Conservation (phyloP, 2,797 vertebrate genomes). For the Eutrigla gurnardus region DNA sequence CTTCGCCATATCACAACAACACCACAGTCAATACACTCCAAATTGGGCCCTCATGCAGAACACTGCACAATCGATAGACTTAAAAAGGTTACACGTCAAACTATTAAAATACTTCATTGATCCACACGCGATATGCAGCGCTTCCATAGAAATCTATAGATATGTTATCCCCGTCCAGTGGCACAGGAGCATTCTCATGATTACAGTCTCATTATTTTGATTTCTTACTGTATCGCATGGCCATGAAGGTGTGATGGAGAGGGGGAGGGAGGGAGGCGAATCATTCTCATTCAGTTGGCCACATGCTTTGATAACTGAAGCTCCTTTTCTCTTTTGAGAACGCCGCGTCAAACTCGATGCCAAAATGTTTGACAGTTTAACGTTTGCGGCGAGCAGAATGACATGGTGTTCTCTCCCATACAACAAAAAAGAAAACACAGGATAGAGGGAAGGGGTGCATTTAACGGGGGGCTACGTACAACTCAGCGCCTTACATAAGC, state of each 20-base stretch:
- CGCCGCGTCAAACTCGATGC: conserved; percentile 47
- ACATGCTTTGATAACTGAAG: conserved; percentile 45
- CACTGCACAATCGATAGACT: conserved; percentile 84
- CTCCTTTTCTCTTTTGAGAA: conserved; percentile 35
- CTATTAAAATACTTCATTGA: conserved; percentile 88
- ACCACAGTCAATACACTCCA: conserved; percentile 85
- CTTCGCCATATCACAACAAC: conserved; percentile 83
- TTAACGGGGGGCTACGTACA: conserved; percentile 45
- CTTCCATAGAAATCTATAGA: conserved; percentile 71
- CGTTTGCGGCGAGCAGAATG: conserved; percentile 37
- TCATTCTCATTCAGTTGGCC: conserved; percentile 50
- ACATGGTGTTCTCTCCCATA: conserved; percentile 54
- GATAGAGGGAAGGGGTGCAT: conserved; percentile 15
- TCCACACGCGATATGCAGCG: conserved; percentile 70
- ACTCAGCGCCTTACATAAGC: conserved; percentile 62
- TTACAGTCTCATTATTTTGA: conserved; percentile 54
- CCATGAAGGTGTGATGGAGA: conserved; percentile 44
- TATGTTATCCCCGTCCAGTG: conserved; percentile 64
- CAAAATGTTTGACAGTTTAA: conserved; percentile 59
- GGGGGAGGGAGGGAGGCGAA: conserved; percentile 35
- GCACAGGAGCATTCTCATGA: conserved; percentile 43
- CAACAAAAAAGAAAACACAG: conserved; percentile 37
- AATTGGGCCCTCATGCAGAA: conserved; percentile 84
- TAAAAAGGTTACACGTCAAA: conserved; percentile 89
- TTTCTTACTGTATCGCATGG: conserved; percentile 43